Evolutionary conservation across 2,113 vertebrate species (phyloP), one percentile per base, ranked within the genome.

Genomic region (Amia ocellicauda): DNA sequence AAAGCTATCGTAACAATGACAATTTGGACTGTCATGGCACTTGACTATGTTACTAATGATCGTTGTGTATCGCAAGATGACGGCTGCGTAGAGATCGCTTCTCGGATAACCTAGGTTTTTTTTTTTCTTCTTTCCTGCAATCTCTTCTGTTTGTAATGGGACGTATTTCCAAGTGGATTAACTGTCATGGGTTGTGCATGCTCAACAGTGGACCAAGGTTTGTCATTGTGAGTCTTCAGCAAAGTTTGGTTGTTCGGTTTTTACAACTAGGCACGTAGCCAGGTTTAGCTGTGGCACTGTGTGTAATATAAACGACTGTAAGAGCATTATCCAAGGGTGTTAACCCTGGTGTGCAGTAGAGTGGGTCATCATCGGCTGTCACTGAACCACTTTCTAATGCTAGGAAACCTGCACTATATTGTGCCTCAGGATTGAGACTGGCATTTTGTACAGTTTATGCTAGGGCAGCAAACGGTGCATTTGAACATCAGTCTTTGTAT

Each of bases 171-270:
- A 78, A 76, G 77, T 76, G 81, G 85, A 87, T 69, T 85, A 82
- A 83, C 69, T 82, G 76, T 78, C 80, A 94, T 95, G 91, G 93
- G 93, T 80, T 92, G 92, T 69, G 80, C 89, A 65, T 91, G 91
- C 70, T 93, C 77, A 66, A 70, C 86, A 20, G 68, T 78, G 50
- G 86, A 88, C 76, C 86, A 86, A 95, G 93, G 92, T 93, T 84
- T 83, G 93, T 93, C 61, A 41, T 69, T 78, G 80, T 1, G 81
- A 80, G 83, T 81, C 40, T 65, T 7, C 17, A 60, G 8, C 14
- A 16, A 5, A 40, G 13, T 19, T 2, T 5, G 40, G 2, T 26
- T 9, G 50, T 36, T 19, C 28, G 14, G 4, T 49, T 19, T 24
- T 20, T n/a, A n/a, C n/a, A n/a, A 9, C 8, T 22, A 49, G 13